A percentile compares a stretch with the other conserved stretches of the same genome.
These are phyloP conservation scores for Drosophila seclusa DNA, from an alignment of 2,888 invertebrate genomes.

Conservation along the genomic window DNA sequence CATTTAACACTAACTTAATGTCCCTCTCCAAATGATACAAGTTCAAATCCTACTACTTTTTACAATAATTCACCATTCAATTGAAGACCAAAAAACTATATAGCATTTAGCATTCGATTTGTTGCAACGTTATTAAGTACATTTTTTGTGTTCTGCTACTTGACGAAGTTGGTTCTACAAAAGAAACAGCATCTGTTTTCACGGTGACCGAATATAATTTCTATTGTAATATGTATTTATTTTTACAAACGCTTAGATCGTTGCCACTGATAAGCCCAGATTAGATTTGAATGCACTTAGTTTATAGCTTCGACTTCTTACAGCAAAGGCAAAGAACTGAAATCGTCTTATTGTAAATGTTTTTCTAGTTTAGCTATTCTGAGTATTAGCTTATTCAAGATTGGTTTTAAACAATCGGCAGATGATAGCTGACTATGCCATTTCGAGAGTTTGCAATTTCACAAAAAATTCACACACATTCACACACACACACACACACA, in stretches of 20 bases:
- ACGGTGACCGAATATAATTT: background rate
- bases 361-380: background rate
- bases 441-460: background rate
- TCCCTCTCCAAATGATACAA: background rate
- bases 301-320: background rate
- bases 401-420: background rate
- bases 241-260: background rate
- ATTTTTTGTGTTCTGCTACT: background rate
- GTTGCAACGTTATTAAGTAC: background rate
- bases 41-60: background rate
- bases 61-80: background rate
- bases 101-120: too few species aligned
- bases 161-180: background rate
- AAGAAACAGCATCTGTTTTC: background rate
- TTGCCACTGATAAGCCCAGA: background rate
- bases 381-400: background rate
- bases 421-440: background rate
- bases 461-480: background rate
- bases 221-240: background rate
- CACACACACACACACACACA: background rate
- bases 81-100: too few species aligned
- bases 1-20: background rate
- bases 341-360: too few species aligned
- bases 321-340: background rate
- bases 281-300: slow-evolving; percentile 6